Conservation (phyloP, 2,888 invertebrate species). For the Ichneumoninae sp. region DNA sequence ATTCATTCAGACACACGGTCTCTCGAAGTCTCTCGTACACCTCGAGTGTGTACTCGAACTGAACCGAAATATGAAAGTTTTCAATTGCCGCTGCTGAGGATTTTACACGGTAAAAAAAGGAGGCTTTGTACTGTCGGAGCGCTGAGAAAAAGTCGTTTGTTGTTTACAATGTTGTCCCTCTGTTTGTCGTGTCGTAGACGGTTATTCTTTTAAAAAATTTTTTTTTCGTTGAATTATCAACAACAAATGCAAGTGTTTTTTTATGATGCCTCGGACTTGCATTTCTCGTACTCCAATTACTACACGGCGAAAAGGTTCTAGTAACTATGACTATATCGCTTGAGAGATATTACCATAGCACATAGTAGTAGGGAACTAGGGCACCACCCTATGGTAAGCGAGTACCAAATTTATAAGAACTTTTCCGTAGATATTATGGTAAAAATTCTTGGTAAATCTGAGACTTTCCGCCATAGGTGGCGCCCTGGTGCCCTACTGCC, state of each 20-base stretch:
- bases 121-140: background rate
- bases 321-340: too few species aligned
- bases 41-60: background rate
- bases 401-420: too few species aligned
- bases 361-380: too few species aligned
- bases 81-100: background rate
- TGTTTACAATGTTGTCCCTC: background rate
- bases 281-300: too few species aligned
- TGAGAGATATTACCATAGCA: too few species aligned
- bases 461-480: too few species aligned
- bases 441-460: too few species aligned
- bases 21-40: background rate
- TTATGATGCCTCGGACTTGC: background rate
- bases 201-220: background rate
- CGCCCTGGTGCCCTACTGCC: too few species aligned
- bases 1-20: constrained; percentile 13
- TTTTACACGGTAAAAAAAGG: background rate
- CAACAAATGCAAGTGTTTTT: too few species aligned
- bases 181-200: background rate
- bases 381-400: too few species aligned
- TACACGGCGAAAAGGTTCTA: too few species aligned
- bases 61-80: background rate
- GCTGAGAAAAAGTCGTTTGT: background rate
- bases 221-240: background rate
- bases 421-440: too few species aligned